Evolutionary conservation across 2,113 vertebrate species (phyloP).

Genomic region (Balaeniceps rex): DNA sequence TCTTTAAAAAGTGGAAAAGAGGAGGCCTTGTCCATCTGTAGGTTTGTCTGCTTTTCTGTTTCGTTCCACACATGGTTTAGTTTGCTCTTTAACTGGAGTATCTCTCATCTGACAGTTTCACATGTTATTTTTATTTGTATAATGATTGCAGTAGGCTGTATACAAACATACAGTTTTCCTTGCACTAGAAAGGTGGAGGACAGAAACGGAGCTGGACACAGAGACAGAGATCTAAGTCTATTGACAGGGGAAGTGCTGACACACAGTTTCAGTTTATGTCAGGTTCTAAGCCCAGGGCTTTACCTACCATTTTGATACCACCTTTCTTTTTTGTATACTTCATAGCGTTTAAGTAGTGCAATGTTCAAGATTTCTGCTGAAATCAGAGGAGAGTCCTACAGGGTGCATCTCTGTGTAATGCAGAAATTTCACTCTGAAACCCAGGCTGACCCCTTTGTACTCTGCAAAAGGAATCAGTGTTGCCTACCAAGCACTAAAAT

Average conservation of each 20-base stretch:
- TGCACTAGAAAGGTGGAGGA: background rate
- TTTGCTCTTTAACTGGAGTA: constrained; percentile 5
- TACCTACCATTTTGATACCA: background rate
- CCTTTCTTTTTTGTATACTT: background rate
- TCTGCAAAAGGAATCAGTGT: background rate
- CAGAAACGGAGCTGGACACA: background rate
- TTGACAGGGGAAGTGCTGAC: background rate
- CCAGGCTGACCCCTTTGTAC: background rate
- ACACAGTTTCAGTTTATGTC: background rate
- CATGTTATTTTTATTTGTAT: constrained; percentile 30
- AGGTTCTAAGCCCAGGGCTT: background rate
- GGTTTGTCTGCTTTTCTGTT: background rate
- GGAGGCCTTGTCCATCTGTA: background rate
- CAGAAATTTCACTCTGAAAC: background rate
- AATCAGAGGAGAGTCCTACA: background rate
- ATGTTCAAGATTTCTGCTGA: background rate
- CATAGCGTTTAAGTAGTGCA: background rate
- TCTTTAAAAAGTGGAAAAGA: background rate
- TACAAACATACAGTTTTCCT: background rate
- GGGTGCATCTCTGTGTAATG: background rate
- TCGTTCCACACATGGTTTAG: background rate
- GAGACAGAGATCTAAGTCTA: background rate
- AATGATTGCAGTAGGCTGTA: background rate
- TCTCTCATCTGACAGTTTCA: constrained; percentile 40
- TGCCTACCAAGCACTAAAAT: background rate